These are phyloP conservation scores for Clanis bilineata DNA, from an alignment of 2,888 invertebrate genomes.

Conservation along the genomic window DNA sequence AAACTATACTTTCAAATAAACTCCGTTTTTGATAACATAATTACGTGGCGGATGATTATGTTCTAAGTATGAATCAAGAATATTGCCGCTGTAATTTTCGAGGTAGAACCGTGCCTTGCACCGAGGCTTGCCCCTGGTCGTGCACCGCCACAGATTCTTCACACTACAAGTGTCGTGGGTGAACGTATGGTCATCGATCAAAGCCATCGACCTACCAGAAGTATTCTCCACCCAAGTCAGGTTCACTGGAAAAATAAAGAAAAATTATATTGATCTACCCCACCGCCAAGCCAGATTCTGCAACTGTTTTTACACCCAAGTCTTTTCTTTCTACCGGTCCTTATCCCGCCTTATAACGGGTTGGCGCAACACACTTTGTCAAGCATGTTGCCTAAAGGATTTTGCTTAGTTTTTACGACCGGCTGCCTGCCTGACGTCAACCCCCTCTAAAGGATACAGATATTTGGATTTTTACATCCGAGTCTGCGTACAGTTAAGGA, in stretches of 20 bases:
- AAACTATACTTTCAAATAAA: conserved; percentile 11
- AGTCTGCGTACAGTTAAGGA: too few relatives aligned
- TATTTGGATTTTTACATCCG: too few relatives aligned
- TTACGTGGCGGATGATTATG: conserved; percentile 58
- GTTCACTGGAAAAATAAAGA: background rate
- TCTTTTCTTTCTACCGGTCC: too few relatives aligned
- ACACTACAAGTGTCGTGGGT: background rate
- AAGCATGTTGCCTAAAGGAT: too few relatives aligned
- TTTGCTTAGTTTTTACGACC: too few relatives aligned
- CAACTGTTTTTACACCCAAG: too few relatives aligned
- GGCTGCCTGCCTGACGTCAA: too few relatives aligned
- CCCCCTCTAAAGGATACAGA: too few relatives aligned
- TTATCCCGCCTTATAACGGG: too few relatives aligned
- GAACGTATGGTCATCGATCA: background rate
- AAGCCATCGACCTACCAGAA: background rate
- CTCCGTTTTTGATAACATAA: conserved; percentile 26
- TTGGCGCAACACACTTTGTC: too few relatives aligned
- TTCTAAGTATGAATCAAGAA: conserved; percentile 44
- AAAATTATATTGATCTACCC: background rate
- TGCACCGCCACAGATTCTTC: conserved; percentile 28
- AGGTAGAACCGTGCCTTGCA: conserved; percentile 27
- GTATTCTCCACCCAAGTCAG: background rate
- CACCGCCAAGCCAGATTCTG: too few relatives aligned
- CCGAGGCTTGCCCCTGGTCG: conserved; percentile 21
- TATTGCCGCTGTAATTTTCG: conserved; percentile 17